Percentiles rank a stretch among this genome's conserved stretches.
These are phyloP conservation scores for Rhinichthys klamathensis DNA, from an alignment of 2,113 vertebrate genomes.

Conservation along the genomic window DNA sequence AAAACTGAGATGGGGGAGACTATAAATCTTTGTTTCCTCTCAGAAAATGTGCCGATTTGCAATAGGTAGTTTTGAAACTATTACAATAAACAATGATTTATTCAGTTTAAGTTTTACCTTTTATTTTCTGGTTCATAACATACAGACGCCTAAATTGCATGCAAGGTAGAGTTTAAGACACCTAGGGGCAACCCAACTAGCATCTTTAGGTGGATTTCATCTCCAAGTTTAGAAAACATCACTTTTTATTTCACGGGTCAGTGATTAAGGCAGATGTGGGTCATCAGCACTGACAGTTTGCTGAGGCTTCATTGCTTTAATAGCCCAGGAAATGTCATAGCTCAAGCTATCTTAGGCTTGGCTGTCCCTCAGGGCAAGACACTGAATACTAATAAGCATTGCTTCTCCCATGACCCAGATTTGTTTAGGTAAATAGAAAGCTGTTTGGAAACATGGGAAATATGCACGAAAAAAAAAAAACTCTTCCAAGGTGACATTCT, in stretches of 20 bases:
- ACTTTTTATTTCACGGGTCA: constrained; percentile 35
- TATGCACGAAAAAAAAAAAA: neutral
- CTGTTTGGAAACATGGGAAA: constrained; percentile 31
- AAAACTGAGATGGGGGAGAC: constrained; percentile 37
- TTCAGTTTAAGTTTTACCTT: neutral
- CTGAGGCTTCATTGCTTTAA: constrained; percentile 35
- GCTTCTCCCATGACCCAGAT: constrained; percentile 46
- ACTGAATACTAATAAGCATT: constrained; percentile 25
- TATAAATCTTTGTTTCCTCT: constrained; percentile 55
- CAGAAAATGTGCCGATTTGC: neutral
- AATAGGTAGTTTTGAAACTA: neutral
- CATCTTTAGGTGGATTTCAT: neutral
- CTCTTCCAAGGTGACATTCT: constrained; percentile 34
- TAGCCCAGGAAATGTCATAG: constrained; percentile 30
- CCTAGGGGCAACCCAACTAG: neutral
- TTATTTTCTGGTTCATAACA: neutral
- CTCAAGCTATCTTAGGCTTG: constrained; percentile 34
- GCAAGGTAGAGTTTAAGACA: neutral
- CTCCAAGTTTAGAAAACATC: constrained; percentile 25
- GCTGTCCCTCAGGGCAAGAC: constrained; percentile 27
- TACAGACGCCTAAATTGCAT: neutral
- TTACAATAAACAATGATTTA: constrained; percentile 5
- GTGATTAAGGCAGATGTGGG: constrained; percentile 21
- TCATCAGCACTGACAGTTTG: constrained; percentile 37
- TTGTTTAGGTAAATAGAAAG: constrained; percentile 35